These are phyloP conservation scores for Tenthredo notha DNA, from an alignment of 2,888 invertebrate genomes.

Conservation along the genomic window DNA sequence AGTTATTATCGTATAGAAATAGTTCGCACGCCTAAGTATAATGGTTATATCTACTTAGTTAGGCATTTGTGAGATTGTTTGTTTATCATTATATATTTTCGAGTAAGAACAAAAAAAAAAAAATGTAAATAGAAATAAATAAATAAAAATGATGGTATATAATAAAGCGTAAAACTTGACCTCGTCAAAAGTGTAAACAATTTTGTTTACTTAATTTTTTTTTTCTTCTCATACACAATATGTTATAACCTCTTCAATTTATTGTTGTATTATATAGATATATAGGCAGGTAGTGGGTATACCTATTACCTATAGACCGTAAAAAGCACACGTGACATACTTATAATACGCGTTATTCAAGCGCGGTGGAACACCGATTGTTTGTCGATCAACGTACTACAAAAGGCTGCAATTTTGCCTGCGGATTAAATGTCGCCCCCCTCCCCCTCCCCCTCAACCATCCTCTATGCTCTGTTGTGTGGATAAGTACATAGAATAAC, in stretches of 20 bases:
- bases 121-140: too few species aligned
- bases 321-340: conserved; percentile 31
- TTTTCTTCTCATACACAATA: not conserved
- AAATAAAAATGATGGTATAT: not conserved
- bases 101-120: not conserved
- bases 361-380: conserved; percentile 28
- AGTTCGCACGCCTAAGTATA: not conserved
- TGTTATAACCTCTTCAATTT: conserved; percentile 9
- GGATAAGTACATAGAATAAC: conserved; percentile 40
- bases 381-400: conserved; percentile 42
- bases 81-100: not conserved
- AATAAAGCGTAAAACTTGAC: not conserved
- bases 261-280: not conserved
- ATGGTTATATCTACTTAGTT: not conserved
- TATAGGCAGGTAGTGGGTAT: not conserved
- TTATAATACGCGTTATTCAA: conserved; percentile 25
- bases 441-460: not conserved
- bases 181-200: not conserved
- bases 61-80: not conserved
- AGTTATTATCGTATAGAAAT: not conserved
- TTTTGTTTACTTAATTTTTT: not conserved
- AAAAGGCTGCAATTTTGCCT: conserved; percentile 48
- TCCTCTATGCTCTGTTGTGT: not conserved
- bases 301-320: not conserved
- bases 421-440: conserved; percentile 42